Percentiles rank a stretch among this genome's conserved stretches.
Evolutionary conservation across 2,113 vertebrate genomes (phyloP).

Genomic region (Polyodon spathula): DNA sequence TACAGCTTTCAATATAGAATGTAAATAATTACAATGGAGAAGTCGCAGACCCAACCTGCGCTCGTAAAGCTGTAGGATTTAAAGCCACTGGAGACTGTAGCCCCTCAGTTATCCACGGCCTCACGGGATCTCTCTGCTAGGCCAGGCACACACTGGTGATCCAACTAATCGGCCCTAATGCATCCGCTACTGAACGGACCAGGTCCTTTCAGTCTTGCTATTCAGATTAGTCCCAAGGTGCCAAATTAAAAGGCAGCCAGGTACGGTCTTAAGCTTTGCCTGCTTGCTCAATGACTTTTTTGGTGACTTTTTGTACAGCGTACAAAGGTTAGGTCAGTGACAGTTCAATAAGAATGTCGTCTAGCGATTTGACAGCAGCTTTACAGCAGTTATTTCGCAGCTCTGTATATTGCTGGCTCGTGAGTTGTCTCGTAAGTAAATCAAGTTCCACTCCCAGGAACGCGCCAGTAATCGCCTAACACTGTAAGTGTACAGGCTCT

Average conservation of each 20-base stretch:
- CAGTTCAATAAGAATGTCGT: too few species aligned
- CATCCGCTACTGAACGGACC: background rate
- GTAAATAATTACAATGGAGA: background rate
- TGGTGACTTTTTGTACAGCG: background rate
- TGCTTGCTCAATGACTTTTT: background rate
- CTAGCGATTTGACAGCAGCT: too few species aligned
- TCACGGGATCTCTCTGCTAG: background rate
- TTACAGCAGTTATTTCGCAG: too few species aligned
- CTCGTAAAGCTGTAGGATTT: background rate
- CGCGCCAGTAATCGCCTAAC: too few species aligned
- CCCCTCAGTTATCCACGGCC: background rate
- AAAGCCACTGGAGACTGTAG: background rate
- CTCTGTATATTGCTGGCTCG: too few species aligned
- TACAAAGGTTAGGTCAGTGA: too few species aligned
- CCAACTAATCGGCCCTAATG: background rate
- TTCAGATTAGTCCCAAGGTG: background rate
- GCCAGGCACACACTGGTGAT: background rate
- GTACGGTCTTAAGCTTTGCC: background rate
- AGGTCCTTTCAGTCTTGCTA: background rate
- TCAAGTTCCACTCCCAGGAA: too few species aligned
- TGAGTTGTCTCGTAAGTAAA: too few species aligned
- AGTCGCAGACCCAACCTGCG: background rate
- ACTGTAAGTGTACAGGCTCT: too few species aligned
- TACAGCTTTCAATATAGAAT: constrained; percentile 1
- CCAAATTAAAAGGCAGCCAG: background rate